These are phyloP conservation scores for Drosophila auraria DNA, from an alignment of 1,140 invertebrate species.

Conservation along the genomic window DNA sequence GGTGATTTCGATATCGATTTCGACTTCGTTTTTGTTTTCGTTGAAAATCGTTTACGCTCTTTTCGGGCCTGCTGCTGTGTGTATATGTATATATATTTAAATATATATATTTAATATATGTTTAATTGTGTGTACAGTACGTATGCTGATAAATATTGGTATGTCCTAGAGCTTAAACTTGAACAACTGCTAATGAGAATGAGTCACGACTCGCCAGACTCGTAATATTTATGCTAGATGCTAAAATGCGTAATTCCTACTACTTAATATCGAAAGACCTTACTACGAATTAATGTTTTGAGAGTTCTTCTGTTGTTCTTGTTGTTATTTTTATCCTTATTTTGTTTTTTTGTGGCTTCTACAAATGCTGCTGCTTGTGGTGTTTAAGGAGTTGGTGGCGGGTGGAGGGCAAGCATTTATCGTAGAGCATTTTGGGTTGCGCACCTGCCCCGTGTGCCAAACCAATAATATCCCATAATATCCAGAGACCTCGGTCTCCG, in stretches of 20 bases:
- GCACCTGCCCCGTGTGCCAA: constrained; percentile 70
- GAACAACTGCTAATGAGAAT: constrained; percentile 83
- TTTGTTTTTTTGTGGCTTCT: constrained; percentile 27
- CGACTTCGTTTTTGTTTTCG: constrained; percentile 30
- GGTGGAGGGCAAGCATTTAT: constrained; percentile 63
- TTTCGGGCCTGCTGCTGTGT: constrained; percentile 48
- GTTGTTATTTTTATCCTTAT: neutral
- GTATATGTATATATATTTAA: constrained; percentile 14
- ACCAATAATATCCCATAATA: constrained; percentile 33
- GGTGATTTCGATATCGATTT: constrained; percentile 55
- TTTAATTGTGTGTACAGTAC: constrained; percentile 37
- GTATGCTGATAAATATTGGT: constrained; percentile 59
- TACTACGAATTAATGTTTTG: constrained; percentile 76
- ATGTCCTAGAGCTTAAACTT: constrained; percentile 80
- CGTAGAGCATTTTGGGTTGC: constrained; percentile 69
- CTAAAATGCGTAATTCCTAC: constrained; percentile 84
- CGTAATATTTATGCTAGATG: constrained; percentile 80
- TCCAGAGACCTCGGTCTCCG: neutral
- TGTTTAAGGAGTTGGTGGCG: constrained; percentile 23
- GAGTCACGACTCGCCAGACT: constrained; percentile 79
- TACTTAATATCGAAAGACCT: constrained; percentile 75
- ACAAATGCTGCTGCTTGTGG: constrained; percentile 60
- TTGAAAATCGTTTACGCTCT: constrained; percentile 55
- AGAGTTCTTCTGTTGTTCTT: constrained; percentile 54
- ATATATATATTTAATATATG: neutral